Percentiles rank a stretch among this genome's conserved stretches.
These are phyloP conservation scores for Lasioglossum pauxillum DNA, from an alignment of 2,888 invertebrate genomes.

Conservation along the genomic window DNA sequence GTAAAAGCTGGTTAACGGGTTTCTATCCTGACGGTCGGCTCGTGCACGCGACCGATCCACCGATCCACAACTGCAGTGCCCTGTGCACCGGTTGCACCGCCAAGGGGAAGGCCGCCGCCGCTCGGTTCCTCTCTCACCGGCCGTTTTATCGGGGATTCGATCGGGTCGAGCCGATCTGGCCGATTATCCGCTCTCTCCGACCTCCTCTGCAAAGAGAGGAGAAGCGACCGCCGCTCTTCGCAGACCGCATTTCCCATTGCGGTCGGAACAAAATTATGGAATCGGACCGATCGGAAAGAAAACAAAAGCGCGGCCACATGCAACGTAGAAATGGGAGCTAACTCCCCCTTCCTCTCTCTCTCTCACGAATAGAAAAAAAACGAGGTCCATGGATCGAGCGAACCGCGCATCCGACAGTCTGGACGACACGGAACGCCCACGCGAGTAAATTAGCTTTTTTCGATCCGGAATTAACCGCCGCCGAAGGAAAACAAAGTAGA, in stretches of 20 bases:
- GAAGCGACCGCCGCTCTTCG: not conserved
- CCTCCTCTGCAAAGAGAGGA: slow-evolving; percentile 22
- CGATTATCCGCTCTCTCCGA: slow-evolving; percentile 17
- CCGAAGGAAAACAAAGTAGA: not conserved
- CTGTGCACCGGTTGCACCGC: not conserved
- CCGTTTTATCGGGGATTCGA: slow-evolving; percentile 44
- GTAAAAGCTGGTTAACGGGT: slow-evolving; percentile 48
- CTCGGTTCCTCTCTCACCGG: not conserved
- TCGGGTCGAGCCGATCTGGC: slow-evolving; percentile 24
- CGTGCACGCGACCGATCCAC: not conserved
- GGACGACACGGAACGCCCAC: slow-evolving; percentile 2
- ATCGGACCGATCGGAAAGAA: slow-evolving; percentile 15
- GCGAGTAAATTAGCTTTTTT: slow-evolving; percentile 11
- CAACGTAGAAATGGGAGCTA: not conserved
- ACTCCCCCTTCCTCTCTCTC: not conserved
- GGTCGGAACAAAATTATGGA: slow-evolving; percentile 40
- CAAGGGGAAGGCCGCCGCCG: not conserved
- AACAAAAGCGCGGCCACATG: slow-evolving; percentile 21
- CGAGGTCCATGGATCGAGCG: not conserved
- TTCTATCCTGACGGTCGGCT: not conserved
- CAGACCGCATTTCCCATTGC: slow-evolving; percentile 24
- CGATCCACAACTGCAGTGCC: not conserved
- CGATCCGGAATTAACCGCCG: not conserved
- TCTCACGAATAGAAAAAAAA: not conserved
- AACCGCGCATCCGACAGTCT: not conserved